Evolutionary conservation across 2,888 invertebrate genomes (phyloP).

Genomic region (Dasypogon diadema): DNA sequence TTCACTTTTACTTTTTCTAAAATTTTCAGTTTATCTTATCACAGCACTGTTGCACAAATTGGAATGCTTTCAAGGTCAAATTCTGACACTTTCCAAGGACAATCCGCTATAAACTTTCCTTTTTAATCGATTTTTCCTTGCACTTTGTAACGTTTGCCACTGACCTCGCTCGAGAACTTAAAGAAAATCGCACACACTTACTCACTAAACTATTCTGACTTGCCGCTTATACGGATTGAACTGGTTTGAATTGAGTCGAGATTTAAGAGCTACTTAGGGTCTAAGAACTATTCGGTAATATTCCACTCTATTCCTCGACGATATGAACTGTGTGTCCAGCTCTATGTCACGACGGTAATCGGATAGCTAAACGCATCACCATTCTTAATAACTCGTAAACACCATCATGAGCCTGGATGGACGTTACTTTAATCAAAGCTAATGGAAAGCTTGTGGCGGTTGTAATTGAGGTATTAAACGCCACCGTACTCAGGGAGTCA

Average conservation of each 20-base stretch:
- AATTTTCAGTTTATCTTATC: too few relatives aligned
- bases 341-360: background rate
- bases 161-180: background rate
- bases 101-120: slow-evolving; percentile 4
- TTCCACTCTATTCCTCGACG: slow-evolving; percentile 1
- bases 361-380: background rate
- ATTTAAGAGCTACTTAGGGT: slow-evolving; percentile 10
- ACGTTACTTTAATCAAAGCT: slow-evolving; percentile 46
- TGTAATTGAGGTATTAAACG: slow-evolving; percentile 30
- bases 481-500: background rate
- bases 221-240: background rate
- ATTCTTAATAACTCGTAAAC: slow-evolving; percentile 6
- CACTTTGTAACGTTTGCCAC: background rate
- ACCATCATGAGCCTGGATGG: slow-evolving; percentile 11
- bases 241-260: background rate
- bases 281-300: slow-evolving; percentile 37
- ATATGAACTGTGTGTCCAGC: background rate
- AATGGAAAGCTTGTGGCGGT: slow-evolving; percentile 53
- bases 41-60: slow-evolving; percentile 16
- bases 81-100: slow-evolving; percentile 1
- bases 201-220: background rate
- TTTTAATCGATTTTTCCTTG: slow-evolving; percentile 17
- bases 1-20: slow-evolving; percentile 45
- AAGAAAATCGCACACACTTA: background rate
- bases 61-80: slow-evolving; percentile 21